Evolutionary conservation across 2,797 vertebrate species (phyloP), one percentile per base, ranked within the genome.

Genomic region (Buphagus erythrorhynchus): DNA sequence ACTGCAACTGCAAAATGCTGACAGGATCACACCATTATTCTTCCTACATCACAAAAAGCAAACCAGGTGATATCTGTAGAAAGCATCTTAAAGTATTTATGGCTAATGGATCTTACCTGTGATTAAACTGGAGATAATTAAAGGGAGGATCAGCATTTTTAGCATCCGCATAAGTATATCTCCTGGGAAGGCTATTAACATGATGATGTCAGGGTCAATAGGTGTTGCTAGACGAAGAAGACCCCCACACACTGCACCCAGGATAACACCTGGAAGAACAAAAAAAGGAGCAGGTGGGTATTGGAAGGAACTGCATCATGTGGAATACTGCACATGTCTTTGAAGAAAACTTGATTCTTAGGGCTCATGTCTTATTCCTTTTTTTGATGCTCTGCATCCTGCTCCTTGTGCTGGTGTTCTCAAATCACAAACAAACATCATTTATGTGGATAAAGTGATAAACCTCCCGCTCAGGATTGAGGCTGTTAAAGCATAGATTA

Each of bases 121-220:
- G 97, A 99, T 99, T 98, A 99, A 98, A 98, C 99, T 99, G 97
- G 99, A 99, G 97, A 99, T 99, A 98, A 99, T 99, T 73, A 99
- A 98, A 69, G 99, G 99, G 73, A 99, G 98, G 93, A 99, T 99
- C 96, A 99, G 98, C 99, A 99, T 99, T 98, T 99, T 99, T 88
- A 99, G 97, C 99, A 99, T 99, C 97, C 99, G 98, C 99, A 99
- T 99, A 87, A 99, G 98, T 93, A 99, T 99, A 88, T 99, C 99
- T 97, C 99, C 99, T 4, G 99, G 99, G 96, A 99, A 99, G 90
- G 99, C 98, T 95, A 99, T 99, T 95, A 99, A 97, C 99, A 99
- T 99, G 93, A 99, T 86, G 55, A 99, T 98, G 71, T 99, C 99
- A 13, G 99, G 99, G 93, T 99, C 99, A 95, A 99, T 98, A 21